These are phyloP conservation scores for Trochalopteron elliotii DNA, from an alignment of 2,113 vertebrate species.

Conservation along the genomic window DNA sequence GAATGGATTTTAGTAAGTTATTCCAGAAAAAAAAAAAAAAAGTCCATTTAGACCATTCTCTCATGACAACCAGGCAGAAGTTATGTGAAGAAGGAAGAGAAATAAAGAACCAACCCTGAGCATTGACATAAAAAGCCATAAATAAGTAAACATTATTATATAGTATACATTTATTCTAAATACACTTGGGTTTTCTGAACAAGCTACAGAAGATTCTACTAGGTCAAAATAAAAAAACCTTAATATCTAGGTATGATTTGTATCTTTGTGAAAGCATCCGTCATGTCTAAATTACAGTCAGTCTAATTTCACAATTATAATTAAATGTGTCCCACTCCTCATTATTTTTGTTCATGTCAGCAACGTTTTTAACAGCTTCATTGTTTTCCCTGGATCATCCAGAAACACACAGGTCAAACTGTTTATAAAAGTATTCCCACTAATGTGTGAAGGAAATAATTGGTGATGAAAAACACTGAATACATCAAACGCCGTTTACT, in stretches of 20 bases:
- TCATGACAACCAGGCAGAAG: neutral
- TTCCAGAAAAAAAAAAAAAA: neutral
- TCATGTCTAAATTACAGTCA: neutral
- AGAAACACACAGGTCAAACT: neutral
- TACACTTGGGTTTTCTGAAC: neutral
- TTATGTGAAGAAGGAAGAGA: neutral
- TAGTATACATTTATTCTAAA: neutral
- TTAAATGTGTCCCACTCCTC: neutral
- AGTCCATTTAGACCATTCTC: neutral
- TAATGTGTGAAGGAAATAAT: neutral
- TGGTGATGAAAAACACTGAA: neutral
- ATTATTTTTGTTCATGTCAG: neutral
- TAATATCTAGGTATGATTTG: neutral
- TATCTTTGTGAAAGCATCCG: neutral
- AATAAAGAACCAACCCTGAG: neutral
- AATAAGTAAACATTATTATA: neutral
- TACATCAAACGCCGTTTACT: neutral
- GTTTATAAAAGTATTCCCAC: neutral
- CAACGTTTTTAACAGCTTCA: neutral
- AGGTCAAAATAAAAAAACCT: neutral
- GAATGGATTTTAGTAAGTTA: neutral
- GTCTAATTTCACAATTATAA: neutral
- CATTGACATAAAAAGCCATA: neutral
- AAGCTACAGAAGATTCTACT: neutral
- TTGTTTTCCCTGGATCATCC: neutral